Base-by-base conservation (phyloP, 2,113 vertebrate species). In the Gallinago undulata region DNA sequence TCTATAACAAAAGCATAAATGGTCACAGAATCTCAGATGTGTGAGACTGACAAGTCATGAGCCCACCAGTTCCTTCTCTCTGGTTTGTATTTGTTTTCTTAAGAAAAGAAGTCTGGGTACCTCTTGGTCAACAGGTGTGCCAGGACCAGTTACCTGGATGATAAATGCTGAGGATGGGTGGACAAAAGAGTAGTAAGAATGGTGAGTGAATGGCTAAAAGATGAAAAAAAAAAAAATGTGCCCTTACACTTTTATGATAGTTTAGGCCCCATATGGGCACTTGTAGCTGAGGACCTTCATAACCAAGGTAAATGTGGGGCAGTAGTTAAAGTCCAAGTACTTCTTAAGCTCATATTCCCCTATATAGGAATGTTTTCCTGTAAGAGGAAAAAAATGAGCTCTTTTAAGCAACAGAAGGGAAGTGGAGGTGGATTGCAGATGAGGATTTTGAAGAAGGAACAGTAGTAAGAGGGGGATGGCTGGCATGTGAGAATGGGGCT, bases 381-480 rank as follows among this genome's bases (percentile, higher is more conserved):
- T 45, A 50, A 68, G 35, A 79, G 50, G 13, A 17, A 66, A 6
- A 74, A 76, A 88, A 94, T 68, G 23, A 90, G 47, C 43, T 69
- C 67, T 94, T 96, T 90, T 31, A 90, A 92, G 86, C 83, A 84
- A 68, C 86, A 93, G 94, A 94, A 94, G 92, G 75, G 75, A 90
- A 94, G 67, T 90, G 92, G 92, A 57, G 51, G 80, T 96, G 88
- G 94, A 87, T 73, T 94, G 62, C 66, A 92, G 66, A 82, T 88
- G 51, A 95, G 55, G 64, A 78, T 78, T 96, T 90, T 90, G 73
- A 89, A 95, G 85, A 92, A 94, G 76, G 23, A 89, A 51, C 53
- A 81, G 60, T 73, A 94, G 87, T 92, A 92, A 69, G 47, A 9
- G 47, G 47, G 35, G 33, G 30, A 19, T 78, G 79, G 64, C 35